Conservation (phyloP, 2,113 vertebrate genomes). For the Salvator merianae region DNA sequence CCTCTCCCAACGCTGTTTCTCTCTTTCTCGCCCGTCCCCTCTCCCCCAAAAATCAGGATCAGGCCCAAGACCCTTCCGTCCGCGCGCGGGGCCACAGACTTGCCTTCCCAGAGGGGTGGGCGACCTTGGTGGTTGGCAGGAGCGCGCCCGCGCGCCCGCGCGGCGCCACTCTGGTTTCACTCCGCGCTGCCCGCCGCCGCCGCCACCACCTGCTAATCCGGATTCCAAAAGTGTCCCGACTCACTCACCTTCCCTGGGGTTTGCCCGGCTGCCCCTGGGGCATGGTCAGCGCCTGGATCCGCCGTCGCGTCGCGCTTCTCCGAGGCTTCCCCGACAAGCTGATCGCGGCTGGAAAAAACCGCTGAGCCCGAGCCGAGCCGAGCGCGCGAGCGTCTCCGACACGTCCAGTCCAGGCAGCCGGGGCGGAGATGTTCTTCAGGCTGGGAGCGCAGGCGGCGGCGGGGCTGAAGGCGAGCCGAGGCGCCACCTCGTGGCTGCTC, state of each 20-base stretch:
- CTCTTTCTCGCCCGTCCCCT: fast-evolving
- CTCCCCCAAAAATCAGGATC: background rate
- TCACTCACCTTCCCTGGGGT: constrained; percentile 22
- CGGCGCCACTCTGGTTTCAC: background rate
- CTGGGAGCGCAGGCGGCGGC: too few species aligned
- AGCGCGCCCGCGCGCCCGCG: too few species aligned
- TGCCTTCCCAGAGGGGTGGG: background rate
- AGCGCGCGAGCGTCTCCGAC: background rate
- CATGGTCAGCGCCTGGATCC: constrained; percentile 14
- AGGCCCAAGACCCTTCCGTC: background rate
- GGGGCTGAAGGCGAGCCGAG: background rate
- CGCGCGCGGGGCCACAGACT: too few species aligned
- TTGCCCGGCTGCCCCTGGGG: background rate
- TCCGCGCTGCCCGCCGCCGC: background rate
- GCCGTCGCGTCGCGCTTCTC: constrained; percentile 24
- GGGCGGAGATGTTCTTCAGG: constrained; percentile 8
- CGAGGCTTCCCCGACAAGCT: constrained; percentile 3
- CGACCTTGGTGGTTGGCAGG: background rate
- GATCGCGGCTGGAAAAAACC: background rate
- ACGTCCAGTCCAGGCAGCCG: background rate
- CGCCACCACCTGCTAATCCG: background rate
- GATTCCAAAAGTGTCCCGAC: fast-evolving
- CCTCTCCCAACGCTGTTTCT: fast-evolving
- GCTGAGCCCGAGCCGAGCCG: too few species aligned
- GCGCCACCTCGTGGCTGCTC: background rate